Conservation (phyloP, 2,113 vertebrate species). For the Esox niger region DNA sequence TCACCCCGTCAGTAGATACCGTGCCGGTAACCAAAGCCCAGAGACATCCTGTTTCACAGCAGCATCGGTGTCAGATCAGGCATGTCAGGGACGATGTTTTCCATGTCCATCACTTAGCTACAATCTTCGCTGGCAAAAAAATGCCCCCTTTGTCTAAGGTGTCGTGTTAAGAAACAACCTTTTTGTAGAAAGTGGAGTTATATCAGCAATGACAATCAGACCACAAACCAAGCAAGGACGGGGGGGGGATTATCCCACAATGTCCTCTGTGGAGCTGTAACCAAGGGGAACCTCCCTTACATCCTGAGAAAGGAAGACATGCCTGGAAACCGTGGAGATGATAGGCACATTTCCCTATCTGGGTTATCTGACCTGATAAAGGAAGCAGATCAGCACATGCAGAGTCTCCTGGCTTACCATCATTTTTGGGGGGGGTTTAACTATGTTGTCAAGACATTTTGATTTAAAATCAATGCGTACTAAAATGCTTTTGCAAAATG, state of each 20-base stretch:
- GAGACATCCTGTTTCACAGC: slow-evolving; percentile 14
- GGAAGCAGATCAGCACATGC: slow-evolving; percentile 11
- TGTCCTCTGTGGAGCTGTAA: slow-evolving; percentile 23
- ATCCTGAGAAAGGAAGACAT: slow-evolving; percentile 31
- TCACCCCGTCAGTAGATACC: slow-evolving; percentile 23
- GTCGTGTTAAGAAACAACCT: slow-evolving; percentile 38
- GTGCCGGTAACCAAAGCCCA: background rate
- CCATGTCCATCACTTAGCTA: slow-evolving; percentile 45
- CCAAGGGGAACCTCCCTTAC: slow-evolving; percentile 22
- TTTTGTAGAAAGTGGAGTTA: slow-evolving; percentile 14
- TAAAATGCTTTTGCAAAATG: background rate
- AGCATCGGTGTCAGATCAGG: background rate
- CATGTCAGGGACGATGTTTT: slow-evolving; percentile 42
- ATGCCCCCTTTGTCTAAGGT: slow-evolving; percentile 42
- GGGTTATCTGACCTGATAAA: slow-evolving; percentile 26
- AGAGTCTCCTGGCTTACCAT: background rate
- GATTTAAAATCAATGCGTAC: no score
- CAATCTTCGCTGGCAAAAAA: slow-evolving; percentile 35
- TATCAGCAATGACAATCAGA: slow-evolving; percentile 39
- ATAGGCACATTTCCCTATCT: slow-evolving; percentile 1
- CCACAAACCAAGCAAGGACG: slow-evolving; percentile 21
- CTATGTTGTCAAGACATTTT: slow-evolving; percentile 34
- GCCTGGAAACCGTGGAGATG: slow-evolving; percentile 6
- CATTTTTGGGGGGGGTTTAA: slow-evolving; percentile 17
- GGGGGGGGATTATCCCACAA: slow-evolving; percentile 3